Evolutionary conservation across 1,140 invertebrate species (phyloP).

Genomic region (Gryllus bimaculatus): DNA sequence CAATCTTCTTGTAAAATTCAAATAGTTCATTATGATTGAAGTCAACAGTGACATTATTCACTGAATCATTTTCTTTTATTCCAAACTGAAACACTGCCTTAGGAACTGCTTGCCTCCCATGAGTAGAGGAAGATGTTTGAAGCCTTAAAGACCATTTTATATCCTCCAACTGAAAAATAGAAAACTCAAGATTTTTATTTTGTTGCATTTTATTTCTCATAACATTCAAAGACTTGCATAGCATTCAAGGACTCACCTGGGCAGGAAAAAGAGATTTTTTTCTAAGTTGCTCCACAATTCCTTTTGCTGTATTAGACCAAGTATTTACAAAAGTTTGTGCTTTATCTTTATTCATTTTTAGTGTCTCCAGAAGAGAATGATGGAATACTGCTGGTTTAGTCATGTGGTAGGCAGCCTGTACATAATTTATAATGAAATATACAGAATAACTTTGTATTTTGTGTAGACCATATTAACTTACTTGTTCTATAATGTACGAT

Average conservation of each 20-base stretch:
- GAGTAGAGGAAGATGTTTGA: slow-evolving; percentile 10
- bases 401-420: slow-evolving; percentile 23
- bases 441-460: slow-evolving; percentile 1
- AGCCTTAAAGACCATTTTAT: slow-evolving; percentile 23
- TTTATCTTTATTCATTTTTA: slow-evolving; percentile 22
- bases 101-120: slow-evolving; percentile 8
- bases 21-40: slow-evolving; percentile 13
- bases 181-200: neutral
- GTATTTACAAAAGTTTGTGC: slow-evolving; percentile 21
- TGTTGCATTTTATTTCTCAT: neutral
- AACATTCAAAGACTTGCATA: neutral
- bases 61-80: slow-evolving; percentile 1
- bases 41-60: neutral
- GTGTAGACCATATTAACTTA: neutral
- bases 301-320: slow-evolving; percentile 24
- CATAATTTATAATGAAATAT: slow-evolving; percentile 2
- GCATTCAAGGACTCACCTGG: slow-evolving; percentile 18
- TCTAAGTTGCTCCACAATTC: slow-evolving; percentile 19
- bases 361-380: slow-evolving; percentile 16
- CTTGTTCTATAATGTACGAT: slow-evolving; percentile 24
- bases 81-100: slow-evolving; percentile 16
- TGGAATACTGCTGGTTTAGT: slow-evolving; percentile 22
- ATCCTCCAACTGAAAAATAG: slow-evolving; percentile 21
- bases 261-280: slow-evolving; percentile 22
- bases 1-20: slow-evolving; percentile 14